phyloP scores from a whole-genome alignment of 2,113 vertebrate species.

The Hydrochoerus hydrochaeris region DNA sequence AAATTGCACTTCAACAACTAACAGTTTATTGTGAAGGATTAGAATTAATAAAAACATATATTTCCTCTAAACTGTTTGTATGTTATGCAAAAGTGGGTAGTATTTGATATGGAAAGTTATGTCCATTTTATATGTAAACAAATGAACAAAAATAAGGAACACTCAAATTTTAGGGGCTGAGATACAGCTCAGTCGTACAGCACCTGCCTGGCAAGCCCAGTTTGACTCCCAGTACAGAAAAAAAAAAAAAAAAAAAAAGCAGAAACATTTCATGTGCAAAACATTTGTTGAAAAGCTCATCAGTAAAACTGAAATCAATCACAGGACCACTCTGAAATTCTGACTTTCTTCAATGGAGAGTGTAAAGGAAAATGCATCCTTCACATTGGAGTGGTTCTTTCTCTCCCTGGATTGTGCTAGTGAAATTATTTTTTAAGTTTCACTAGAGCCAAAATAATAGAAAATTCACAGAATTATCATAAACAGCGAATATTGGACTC shows the following conservation, averaged over 20 bases:
- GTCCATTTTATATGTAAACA: background rate
- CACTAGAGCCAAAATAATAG: background rate
- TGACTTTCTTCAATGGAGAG: background rate
- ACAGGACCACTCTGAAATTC: background rate
- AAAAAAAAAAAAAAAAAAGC: too few species aligned
- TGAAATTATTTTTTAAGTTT: slow-evolving; percentile 8
- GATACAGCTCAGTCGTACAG: too few species aligned
- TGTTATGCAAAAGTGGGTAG: background rate
- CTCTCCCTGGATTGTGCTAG: background rate
- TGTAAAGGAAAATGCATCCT: background rate
- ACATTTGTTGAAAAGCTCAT: background rate
- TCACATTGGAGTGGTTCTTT: background rate
- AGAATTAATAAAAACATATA: background rate
- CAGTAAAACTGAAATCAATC: background rate
- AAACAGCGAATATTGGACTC: background rate
- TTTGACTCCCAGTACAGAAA: too few species aligned
- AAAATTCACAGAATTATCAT: background rate
- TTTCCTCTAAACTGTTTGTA: background rate
- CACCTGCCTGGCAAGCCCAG: too few species aligned
- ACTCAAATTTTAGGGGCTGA: too few species aligned
- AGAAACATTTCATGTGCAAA: background rate
- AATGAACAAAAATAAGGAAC: too few species aligned
- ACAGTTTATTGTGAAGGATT: background rate
- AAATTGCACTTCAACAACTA: background rate
- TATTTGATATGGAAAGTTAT: background rate